These are phyloP conservation scores for Siniperca chuatsi DNA, from an alignment of 2,113 vertebrate species.

Conservation along the genomic window DNA sequence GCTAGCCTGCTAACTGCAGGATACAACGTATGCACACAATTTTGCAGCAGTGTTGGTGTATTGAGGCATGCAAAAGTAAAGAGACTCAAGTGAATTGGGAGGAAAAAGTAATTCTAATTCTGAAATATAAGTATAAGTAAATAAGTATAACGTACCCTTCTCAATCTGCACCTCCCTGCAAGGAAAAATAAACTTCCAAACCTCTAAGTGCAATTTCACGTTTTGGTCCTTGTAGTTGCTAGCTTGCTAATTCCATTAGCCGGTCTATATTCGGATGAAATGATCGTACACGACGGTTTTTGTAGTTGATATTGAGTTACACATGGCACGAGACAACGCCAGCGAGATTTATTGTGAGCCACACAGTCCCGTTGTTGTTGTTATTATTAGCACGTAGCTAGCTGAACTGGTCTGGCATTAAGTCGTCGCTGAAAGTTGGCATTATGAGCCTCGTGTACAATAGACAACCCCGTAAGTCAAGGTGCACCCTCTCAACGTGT, in stretches of 20 bases:
- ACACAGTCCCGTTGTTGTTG: background rate
- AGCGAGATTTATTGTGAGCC: background rate
- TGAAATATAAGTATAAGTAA: too few relatives aligned
- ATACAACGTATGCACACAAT: too few relatives aligned
- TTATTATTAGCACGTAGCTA: constrained; percentile 23
- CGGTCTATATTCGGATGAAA: background rate
- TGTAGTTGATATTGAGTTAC: background rate
- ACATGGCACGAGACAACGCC: background rate
- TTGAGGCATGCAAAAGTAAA: background rate
- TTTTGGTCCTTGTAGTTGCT: background rate
- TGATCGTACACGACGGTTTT: background rate
- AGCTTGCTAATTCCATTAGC: background rate
- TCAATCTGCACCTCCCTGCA: background rate
- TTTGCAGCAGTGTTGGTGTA: background rate
- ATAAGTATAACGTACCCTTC: background rate
- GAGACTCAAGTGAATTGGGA: background rate
- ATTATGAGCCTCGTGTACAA: background rate
- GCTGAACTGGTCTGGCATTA: background rate
- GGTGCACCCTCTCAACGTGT: background rate
- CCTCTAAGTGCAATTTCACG: background rate
- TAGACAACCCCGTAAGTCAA: background rate
- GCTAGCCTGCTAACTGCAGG: constrained; percentile 24
- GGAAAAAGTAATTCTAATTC: background rate
- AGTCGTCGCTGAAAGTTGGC: background rate
- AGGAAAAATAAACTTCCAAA: background rate